Evolutionary conservation across 1,140 invertebrate species (phyloP).

Genomic region (Oedothorax gibbosus): DNA sequence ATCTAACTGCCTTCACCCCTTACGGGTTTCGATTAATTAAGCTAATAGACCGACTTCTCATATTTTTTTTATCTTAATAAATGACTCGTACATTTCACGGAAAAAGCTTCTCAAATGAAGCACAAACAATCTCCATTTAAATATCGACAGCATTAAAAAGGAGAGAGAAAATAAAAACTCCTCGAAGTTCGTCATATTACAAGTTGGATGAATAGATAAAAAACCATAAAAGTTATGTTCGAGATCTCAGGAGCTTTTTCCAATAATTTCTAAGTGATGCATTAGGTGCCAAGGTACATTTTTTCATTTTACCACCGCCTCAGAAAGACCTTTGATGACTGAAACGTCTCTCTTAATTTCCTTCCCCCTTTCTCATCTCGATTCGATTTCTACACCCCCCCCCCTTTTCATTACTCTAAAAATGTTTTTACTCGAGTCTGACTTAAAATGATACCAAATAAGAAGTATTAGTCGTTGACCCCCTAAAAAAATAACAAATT

Average conservation of each 20-base stretch:
- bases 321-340: constrained; percentile 25
- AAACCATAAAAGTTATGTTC: constrained; percentile 37
- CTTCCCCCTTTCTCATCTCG: background rate
- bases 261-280: constrained; percentile 54
- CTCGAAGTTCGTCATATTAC: background rate
- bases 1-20: constrained; percentile 45
- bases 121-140: constrained; percentile 54
- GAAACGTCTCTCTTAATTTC: constrained; percentile 26
- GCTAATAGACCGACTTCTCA: constrained; percentile 55
- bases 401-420: constrained; percentile 14
- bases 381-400: background rate
- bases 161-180: constrained; percentile 22
- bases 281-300: constrained; percentile 46
- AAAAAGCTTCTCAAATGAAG: constrained; percentile 44
- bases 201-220: constrained; percentile 27
- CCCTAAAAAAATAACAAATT: constrained; percentile 36
- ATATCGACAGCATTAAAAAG: constrained; percentile 40
- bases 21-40: constrained; percentile 59
- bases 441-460: constrained; percentile 43
- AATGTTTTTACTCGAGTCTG: constrained; percentile 45
- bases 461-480: constrained; percentile 55
- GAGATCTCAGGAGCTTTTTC: constrained; percentile 45
- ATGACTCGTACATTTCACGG: constrained; percentile 41
- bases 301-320: constrained; percentile 21
- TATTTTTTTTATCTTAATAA: constrained; percentile 54